Base-by-base conservation (phyloP, 35 echinoderm and acorn worm genomes). In the Apostichopus californicus region DNA sequence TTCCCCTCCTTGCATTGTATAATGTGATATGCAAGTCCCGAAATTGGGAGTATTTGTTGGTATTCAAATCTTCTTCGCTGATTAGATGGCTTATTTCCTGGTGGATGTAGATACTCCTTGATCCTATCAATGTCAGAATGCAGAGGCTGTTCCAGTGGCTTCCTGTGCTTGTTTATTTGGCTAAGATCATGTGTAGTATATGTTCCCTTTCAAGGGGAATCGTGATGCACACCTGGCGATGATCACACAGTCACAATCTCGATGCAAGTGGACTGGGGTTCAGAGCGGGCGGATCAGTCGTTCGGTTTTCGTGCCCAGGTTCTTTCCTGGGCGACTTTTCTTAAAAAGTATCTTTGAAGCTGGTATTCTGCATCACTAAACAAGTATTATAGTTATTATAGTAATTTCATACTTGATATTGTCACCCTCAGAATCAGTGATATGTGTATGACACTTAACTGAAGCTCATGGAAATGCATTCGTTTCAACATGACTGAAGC, bases 1-100 rank as follows among this genome's bases (percentile, higher is more conserved):
- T 81, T 8, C 92, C 92, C 77, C 92, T 70, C 26, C 92, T 54
- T 1, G 92, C 92, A 93, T 93, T 93, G 25, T 54, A 93, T 12
- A 93, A 65, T 3, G 92, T 17, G 15, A 93, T 61, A 52, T 55
- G 23, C 9, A 93, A 53, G 54, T 93, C 81, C 52, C 79, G 17
- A 5, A 93, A 22, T 24, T 59, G 6, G 0, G 25, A 78, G 65
- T 81, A 92, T 11, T 34, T 55, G 34, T 57, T 46, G 22, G 15
- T 17, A 63, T 58, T 57, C 22, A 60, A 53, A n/a, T 21, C 70
- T 83, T 66, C 53, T 55, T 92, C 65, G 8, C 8, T 0, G 4
- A 56, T 5, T 0, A 66, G 57, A 14, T 85, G 61, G 5, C 10
- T 70, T 1, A 66, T 83, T 54, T 81, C n/a, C 57, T 81, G 46